Evolutionary conservation across 2,888 invertebrate species (phyloP).

Genomic region (Ferdinandea cuprea): DNA sequence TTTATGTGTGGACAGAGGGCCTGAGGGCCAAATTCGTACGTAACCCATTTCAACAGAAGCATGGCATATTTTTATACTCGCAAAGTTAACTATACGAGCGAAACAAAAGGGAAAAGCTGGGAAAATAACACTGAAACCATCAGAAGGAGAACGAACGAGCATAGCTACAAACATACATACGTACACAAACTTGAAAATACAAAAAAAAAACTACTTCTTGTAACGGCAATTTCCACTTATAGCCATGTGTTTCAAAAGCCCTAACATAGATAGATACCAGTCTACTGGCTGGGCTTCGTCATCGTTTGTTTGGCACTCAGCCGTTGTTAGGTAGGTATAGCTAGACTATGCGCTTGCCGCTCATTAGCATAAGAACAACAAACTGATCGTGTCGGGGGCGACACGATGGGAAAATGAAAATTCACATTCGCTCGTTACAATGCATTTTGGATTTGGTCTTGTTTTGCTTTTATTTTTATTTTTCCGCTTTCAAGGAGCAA

Average conservation of each 20-base stretch:
- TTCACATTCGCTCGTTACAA: conserved; percentile 57
- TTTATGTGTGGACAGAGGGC: conserved; percentile 42
- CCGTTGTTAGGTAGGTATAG: too few relatives aligned
- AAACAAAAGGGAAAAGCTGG: conserved; percentile 74
- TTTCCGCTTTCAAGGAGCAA: too few relatives aligned
- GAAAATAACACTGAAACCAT: conserved; percentile 42
- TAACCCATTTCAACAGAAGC: conserved; percentile 67
- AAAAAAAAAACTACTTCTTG: too few relatives aligned
- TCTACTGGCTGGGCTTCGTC: conserved; percentile 28
- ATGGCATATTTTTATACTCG: conserved; percentile 1
- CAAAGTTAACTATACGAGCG: conserved; percentile 8
- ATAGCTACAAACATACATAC: too few relatives aligned
- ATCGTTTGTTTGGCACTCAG: conserved; percentile 24
- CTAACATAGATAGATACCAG: conserved; percentile 34
- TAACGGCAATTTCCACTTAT: conserved; percentile 68
- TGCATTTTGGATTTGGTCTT: conserved; percentile 32
- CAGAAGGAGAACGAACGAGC: conserved; percentile 26
- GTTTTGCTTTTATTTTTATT: too few relatives aligned
- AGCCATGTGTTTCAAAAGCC: conserved; percentile 43
- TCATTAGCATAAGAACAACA: conserved; percentile 72
- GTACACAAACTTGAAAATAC: too few relatives aligned
- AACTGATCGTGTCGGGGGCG: conserved; percentile 52
- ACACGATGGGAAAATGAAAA: conserved; percentile 64
- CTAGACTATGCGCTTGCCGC: conserved; percentile 60
- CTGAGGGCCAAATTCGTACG: conserved; percentile 26